Percentiles rank a stretch among this genome's conserved stretches.
phyloP scores from a whole-genome alignment of 2,888 invertebrate species.

The Lepidocyrtoides sp. region DNA sequence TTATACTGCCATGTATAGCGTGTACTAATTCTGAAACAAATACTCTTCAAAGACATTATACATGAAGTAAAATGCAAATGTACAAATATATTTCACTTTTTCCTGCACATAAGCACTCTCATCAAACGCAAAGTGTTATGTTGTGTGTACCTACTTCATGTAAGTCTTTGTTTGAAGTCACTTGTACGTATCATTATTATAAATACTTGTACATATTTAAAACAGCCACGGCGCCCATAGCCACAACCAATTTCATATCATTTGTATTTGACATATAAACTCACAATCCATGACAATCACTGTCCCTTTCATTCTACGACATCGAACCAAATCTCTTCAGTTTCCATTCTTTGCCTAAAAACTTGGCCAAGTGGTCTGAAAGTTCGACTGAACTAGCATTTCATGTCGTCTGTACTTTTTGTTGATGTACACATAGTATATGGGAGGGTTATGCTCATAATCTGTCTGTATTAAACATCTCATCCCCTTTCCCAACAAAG shows the following conservation, averaged over 20 bases:
- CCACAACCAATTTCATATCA: neutral
- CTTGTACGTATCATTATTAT: no score
- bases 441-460: no score
- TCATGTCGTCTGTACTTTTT: neutral
- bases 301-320: constrained; percentile 37
- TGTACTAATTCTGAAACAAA: no score
- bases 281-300: constrained; percentile 59
- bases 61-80: neutral
- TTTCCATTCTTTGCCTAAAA: neutral
- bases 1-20: neutral
- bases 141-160: no score
- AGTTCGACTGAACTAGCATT: constrained; percentile 4
- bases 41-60: neutral
- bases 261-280: constrained; percentile 60
- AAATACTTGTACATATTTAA: no score
- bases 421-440: no score
- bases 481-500: neutral
- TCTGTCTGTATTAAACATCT: neutral
- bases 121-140: no score
- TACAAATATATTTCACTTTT: neutral
- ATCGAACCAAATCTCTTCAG: neutral
- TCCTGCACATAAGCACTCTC: no score
- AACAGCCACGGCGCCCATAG: neutral
- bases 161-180: no score
- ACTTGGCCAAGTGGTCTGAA: neutral